Evolutionary conservation across 2,888 invertebrate genomes (phyloP), one percentile per base, ranked within the genome.

Genomic region (Galerucella nymphaeae): DNA sequence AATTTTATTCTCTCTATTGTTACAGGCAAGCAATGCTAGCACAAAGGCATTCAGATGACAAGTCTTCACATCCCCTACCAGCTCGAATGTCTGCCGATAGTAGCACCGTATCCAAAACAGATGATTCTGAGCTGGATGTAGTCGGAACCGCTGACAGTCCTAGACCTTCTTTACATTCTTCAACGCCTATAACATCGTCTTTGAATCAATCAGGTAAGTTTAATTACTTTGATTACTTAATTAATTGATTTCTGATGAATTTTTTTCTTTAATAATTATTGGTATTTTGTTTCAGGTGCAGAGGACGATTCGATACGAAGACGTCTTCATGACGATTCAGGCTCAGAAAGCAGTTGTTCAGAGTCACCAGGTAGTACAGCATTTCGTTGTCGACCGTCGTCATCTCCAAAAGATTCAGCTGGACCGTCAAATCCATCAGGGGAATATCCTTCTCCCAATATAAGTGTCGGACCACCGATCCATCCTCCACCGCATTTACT

Each of bases 401-500:
- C 66, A 30, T 89, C 89, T 82, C 90, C 87, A 86, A 84, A 84
- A 73, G 83, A 83, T 45, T 77, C 83, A 10, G 82, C 84, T 1
- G 86, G 87, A 30, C 90, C 90, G 0, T 90, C 91, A n/a, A 91
- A 90, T 77, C 87, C 91, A 79, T 80, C 89, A 81, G 86, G 90
- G 82, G 87, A 87, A 72, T 94, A 94, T 78, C 96, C 96, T 0
- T 93, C 95, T 77, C 97, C 97, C 20, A 97, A 97, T 88, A 96
- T 97, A 76, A 96, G 96, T 45, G 94, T 97, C 55, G 97, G 97
- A 66, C 97, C 97, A 55, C 96, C 96, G 61, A 93, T 96, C 62
- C 97, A 97, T 84, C 96, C 96, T 61, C 96, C 96, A 66, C 92
- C 95, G 48, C 93, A 93, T 86, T 89, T 95, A 84, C 89, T 97